Conservation (phyloP, 2,888 invertebrate species). For the Phaedon cochleariae region DNA sequence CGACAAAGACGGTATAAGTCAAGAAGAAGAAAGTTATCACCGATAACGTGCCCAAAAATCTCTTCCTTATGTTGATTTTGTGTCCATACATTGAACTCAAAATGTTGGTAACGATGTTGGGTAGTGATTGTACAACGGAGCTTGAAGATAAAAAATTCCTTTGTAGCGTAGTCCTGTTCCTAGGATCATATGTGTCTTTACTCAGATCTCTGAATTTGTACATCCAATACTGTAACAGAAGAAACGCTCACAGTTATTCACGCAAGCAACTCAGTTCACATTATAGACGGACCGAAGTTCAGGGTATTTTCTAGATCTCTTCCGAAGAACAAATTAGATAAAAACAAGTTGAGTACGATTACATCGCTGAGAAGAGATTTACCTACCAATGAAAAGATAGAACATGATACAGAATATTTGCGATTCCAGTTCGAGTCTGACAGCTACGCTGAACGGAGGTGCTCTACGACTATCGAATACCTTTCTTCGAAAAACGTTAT, state of each 20-base stretch:
- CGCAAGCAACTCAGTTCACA: no score
- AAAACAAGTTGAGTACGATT: no score
- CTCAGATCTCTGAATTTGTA: conserved; percentile 11
- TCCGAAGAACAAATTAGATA: no score
- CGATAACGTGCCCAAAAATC: neutral
- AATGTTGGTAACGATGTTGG: neutral
- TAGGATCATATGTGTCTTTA: neutral
- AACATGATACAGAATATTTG: no score
- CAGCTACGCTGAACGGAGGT: no score
- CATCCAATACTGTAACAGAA: conserved; percentile 11
- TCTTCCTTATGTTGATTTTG: neutral
- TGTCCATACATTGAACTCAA: neutral
- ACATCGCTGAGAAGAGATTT: no score
- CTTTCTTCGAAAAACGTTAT: no score
- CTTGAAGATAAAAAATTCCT: conserved; percentile 2
- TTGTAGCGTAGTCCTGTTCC: conserved; percentile 4
- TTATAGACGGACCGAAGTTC: no score
- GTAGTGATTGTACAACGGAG: conserved; percentile 3
- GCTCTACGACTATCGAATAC: no score
- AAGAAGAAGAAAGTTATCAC: neutral
- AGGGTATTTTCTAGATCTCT: no score
- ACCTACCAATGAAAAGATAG: no score
- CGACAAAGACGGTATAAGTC: neutral
- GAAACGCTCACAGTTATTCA: neutral
- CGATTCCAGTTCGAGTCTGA: no score